phyloP scores from a whole-genome alignment of 2,113 vertebrate species.

The Turdus rufiventris region DNA sequence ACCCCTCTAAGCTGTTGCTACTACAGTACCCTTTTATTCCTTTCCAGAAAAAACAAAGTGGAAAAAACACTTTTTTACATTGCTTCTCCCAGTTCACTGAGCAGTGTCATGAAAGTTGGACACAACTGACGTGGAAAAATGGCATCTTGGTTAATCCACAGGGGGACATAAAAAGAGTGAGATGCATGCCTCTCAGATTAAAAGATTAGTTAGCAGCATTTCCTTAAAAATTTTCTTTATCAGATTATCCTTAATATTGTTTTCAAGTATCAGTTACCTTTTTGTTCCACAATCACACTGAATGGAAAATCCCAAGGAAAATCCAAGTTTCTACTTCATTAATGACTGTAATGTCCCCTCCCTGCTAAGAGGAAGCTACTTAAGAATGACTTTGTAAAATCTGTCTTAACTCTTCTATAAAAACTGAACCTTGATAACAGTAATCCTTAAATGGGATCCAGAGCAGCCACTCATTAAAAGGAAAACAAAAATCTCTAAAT shows the following conservation, averaged over 20 bases:
- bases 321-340: background rate
- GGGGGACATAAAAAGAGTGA: background rate
- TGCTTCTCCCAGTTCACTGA: accelerated
- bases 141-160: background rate
- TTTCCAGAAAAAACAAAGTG: background rate
- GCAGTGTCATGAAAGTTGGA: background rate
- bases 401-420: background rate
- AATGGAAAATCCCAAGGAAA: background rate
- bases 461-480: background rate
- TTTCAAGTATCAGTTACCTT: background rate
- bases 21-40: background rate
- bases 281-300: background rate
- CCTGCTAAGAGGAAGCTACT: background rate
- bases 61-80: background rate
- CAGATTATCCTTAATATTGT: background rate
- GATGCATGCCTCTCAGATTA: background rate
- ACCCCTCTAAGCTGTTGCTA: background rate
- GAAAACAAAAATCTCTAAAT: background rate
- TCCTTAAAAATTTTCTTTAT: background rate
- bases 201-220: background rate
- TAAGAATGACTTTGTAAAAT: background rate
- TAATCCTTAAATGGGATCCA: background rate
- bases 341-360: background rate
- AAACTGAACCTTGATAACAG: background rate
- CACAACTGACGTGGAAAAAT: background rate